These are phyloP conservation scores for Herminia tarsipennalis DNA, from an alignment of 2,888 invertebrate genomes.

Conservation along the genomic window DNA sequence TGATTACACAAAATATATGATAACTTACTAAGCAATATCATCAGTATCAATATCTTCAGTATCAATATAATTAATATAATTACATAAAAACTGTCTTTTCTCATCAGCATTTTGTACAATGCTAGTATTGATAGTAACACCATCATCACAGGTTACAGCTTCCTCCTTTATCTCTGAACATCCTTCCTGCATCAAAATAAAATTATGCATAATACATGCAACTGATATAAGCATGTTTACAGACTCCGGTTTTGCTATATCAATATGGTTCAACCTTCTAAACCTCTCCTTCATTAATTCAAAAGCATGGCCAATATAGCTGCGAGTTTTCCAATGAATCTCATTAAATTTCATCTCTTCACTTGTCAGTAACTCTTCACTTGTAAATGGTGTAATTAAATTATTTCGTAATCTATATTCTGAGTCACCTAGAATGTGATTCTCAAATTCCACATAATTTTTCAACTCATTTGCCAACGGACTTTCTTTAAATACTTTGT, in stretches of 20 bases:
- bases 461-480: conserved; percentile 62
- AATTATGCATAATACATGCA: conserved; percentile 77
- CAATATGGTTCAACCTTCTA: conserved; percentile 69
- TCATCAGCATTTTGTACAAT: conserved; percentile 71
- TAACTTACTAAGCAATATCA: neutral
- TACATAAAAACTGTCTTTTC: conserved; percentile 78
- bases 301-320: conserved; percentile 74
- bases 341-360: conserved; percentile 82
- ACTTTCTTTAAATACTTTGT: conserved; percentile 71
- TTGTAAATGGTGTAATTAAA: conserved; percentile 73
- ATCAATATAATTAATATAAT: conserved; percentile 76
- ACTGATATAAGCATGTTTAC: conserved; percentile 64
- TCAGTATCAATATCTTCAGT: conserved; percentile 37
- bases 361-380: conserved; percentile 71
- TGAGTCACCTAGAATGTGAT: conserved; percentile 74
- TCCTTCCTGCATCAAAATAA: conserved; percentile 75
- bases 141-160: conserved; percentile 65
- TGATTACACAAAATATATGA: too few species aligned
- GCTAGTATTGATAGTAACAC: conserved; percentile 66
- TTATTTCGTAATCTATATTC: conserved; percentile 72
- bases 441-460: conserved; percentile 73
- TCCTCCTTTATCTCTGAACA: conserved; percentile 69
- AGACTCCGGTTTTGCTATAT: conserved; percentile 62
- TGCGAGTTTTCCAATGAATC: conserved; percentile 69
- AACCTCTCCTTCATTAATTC: conserved; percentile 71